Evolutionary conservation across 2,113 vertebrate genomes (phyloP), one percentile per base, ranked within the genome.

Genomic region (Varanus salvator): DNA sequence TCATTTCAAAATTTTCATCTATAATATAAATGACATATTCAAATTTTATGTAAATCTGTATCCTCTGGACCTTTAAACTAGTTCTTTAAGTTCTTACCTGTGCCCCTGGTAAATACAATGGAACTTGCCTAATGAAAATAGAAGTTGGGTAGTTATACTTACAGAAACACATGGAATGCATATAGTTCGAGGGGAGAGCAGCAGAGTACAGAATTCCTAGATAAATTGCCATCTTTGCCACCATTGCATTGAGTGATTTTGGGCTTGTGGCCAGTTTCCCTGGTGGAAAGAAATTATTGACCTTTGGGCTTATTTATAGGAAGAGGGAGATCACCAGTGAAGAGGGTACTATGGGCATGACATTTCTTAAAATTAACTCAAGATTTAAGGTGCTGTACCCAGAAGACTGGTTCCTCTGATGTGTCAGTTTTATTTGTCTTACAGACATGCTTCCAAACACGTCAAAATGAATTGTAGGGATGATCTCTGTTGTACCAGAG

Each of bases 191-290:
- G 54, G 6, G 50, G 48, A 12, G 34, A 76, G 64, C 38, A 44
- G 29, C 25, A 74, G 25, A 83, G 25, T 29, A 52, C 48, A 77
- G 29, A 85, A 50, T 9, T 29, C 52, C 86, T 85, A 17, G 29
- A 23, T 84, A 88, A 54, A 50, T 17, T 84, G 83, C 57, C 64
- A 19, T 19, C 74, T 88, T 74, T 91, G 25, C 27, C n/a, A 80
- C 21, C 50, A 9, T 31, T 80, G n/a, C 64, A 71, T 2, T 27
- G 34, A 34, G 29, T 81, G 52, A 27, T 9, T n/a, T 23, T 80
- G 27, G 27, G 7, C 50, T 29, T 69, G 31, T 60, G n/a, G 82
- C 34, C 17, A 14, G 5, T 69, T 86, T 71, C n/a, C 44, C 31
- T 80, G 6, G 25, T 21, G 48, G 86, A 34, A 80, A 87, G 38